phyloP scores from a whole-genome alignment of 2,797 vertebrate genomes.

The Hirundo rustica region DNA sequence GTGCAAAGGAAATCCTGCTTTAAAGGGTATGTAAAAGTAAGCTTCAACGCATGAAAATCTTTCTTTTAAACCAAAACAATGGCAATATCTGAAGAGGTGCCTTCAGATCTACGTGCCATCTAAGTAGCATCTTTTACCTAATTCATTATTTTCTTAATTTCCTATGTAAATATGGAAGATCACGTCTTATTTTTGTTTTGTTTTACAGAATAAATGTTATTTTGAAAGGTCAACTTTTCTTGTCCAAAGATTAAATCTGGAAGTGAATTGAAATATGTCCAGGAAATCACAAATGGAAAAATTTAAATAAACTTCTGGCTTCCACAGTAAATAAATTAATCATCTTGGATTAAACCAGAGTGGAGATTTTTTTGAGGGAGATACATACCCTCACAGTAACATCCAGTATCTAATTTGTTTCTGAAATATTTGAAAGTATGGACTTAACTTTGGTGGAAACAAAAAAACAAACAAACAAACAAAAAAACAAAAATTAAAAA shows the following conservation, averaged over 20 bases:
- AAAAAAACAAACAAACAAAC: neutral
- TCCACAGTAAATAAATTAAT: neutral
- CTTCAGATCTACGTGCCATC: too few relatives aligned
- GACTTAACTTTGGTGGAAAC: neutral
- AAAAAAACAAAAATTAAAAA: neutral
- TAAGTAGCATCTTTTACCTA: neutral
- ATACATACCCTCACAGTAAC: neutral
- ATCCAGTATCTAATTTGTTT: neutral
- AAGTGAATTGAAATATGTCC: neutral
- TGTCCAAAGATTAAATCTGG: neutral
- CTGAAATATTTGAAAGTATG: neutral
- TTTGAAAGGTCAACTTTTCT: neutral
- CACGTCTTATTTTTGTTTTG: neutral
- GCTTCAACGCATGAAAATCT: neutral
- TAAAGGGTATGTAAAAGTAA: neutral
- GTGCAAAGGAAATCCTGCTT: neutral
- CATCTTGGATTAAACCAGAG: neutral
- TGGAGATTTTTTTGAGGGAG: neutral
- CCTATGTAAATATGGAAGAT: neutral
- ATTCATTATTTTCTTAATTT: neutral
- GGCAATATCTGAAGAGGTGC: neutral
- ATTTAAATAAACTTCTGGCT: neutral
- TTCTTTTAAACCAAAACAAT: neutral
- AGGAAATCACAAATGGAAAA: neutral
- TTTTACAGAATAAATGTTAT: neutral